Conservation (phyloP, 2,888 invertebrate genomes). For the Venustoraphidia nigricollis region DNA sequence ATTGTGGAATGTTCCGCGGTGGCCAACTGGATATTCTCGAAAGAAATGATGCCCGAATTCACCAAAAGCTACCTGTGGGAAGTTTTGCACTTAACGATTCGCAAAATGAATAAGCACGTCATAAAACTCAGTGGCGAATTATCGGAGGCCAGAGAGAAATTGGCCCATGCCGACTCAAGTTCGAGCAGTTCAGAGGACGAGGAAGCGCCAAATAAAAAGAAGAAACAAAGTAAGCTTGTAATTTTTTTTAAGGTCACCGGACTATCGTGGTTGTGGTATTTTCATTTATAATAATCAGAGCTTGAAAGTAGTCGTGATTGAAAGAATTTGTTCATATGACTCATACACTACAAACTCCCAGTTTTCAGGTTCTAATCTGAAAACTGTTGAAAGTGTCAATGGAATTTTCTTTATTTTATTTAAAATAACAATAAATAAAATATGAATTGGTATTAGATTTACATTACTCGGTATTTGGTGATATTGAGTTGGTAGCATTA, state of each 20-base stretch:
- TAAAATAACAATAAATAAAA: no score
- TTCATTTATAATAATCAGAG: no score
- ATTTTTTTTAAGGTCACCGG: constrained; percentile 24
- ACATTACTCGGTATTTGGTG: no score
- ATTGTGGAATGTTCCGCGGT: constrained; percentile 94
- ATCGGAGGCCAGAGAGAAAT: constrained; percentile 70
- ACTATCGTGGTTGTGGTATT: background rate
- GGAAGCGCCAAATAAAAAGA: constrained; percentile 34
- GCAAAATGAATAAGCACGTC: constrained; percentile 93
- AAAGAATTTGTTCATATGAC: no score
- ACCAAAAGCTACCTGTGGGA: constrained; percentile 95
- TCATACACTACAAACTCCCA: no score
- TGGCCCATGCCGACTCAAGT: constrained; percentile 68
- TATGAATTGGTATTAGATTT: no score
- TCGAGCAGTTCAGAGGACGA: constrained; percentile 73
- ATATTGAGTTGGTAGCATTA: no score
- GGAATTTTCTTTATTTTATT: no score
- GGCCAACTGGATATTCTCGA: constrained; percentile 95
- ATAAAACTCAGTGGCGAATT: constrained; percentile 69
- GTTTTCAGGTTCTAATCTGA: no score
- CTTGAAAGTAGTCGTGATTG: no score
- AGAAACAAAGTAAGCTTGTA: constrained; percentile 12
- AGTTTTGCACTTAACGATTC: constrained; percentile 85
- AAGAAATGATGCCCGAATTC: constrained; percentile 82
- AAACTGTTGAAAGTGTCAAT: no score